Base-by-base conservation (phyloP, 2,113 vertebrate species). In the Acanthochromis polyacanthus region DNA sequence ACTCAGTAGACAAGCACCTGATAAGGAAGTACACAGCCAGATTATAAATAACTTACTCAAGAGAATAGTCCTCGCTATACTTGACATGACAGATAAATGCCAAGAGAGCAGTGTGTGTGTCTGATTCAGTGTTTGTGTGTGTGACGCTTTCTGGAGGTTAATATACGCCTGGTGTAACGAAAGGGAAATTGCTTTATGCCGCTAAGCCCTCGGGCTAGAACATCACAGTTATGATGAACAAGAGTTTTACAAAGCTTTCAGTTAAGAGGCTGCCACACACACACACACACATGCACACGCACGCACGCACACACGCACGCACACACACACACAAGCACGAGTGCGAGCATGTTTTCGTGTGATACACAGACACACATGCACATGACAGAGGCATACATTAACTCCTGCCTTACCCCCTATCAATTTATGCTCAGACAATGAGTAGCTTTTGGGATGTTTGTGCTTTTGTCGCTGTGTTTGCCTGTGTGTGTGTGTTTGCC, bases 151-250 rank as follows among this genome's bases (percentile, higher is more conserved):
- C 75, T 86, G 83, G 90, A 89, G 90, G 87, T 89, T 91, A 90
- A 91, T 88, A 90, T 83, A 91, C 74, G 66, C 78, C 83, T 77
- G 52, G 80, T 90, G 83, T 92, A 92, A 93, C 81, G 70, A 93
- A 81, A 84, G 61, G 81, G 80, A 92, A 93, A 92, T 92, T 89
- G 82, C 90, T 92, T 92, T 85, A 83, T 83, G 84, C 72, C 16
- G 66, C 84, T 78, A 82, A 89, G 89, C 89, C 89, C 88, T 83
- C 69, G 2, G 87, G 91, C 90, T 75, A 85, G 66, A 88, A 84
- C 89, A 89, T 90, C 90, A 88, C 85, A 72, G 91, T 90, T 90
- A 90, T 91, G 85, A 91, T 88, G 85, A 92, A 90, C 89, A 90
- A 85, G 80, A 87, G 73, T 89, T 89, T 85, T 80, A 89, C 85